Evolutionary conservation across 2,797 vertebrate species (phyloP).

Genomic region (Sebastes nivosus): DNA sequence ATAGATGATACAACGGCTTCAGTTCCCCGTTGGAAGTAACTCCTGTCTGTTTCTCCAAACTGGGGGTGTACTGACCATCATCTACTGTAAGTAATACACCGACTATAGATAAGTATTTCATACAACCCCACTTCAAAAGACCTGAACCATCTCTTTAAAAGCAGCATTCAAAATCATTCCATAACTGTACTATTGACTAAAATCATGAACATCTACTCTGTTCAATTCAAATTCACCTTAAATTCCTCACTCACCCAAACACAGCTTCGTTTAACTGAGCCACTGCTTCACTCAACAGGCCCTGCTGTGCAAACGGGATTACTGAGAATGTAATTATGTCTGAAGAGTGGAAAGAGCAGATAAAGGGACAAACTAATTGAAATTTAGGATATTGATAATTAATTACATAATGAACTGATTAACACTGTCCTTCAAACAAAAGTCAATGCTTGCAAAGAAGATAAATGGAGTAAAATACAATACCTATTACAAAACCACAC

Average conservation of each 20-base stretch:
- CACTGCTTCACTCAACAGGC: background rate
- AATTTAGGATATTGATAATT: background rate
- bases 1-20: too few relatives aligned
- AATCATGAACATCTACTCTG: background rate
- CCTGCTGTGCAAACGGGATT: background rate
- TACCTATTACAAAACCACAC: background rate
- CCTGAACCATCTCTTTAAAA: too few relatives aligned
- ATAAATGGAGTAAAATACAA: background rate
- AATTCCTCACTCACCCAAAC: background rate
- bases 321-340: conserved; percentile 8
- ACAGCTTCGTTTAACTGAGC: background rate
- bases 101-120: too few relatives aligned
- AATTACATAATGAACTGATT: background rate
- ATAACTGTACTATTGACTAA: too few relatives aligned
- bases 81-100: too few relatives aligned
- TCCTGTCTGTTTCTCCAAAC: too few relatives aligned
- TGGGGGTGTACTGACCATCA: too few relatives aligned
- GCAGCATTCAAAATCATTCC: too few relatives aligned
- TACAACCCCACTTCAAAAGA: too few relatives aligned
- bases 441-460: background rate
- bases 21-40: too few relatives aligned
- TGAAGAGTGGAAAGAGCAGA: background rate
- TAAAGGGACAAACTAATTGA: conserved; percentile 7
- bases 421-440: background rate
- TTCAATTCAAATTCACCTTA: background rate